phyloP scores from a whole-genome alignment of 92 coral and sea anemone species.

The Porites rus region DNA sequence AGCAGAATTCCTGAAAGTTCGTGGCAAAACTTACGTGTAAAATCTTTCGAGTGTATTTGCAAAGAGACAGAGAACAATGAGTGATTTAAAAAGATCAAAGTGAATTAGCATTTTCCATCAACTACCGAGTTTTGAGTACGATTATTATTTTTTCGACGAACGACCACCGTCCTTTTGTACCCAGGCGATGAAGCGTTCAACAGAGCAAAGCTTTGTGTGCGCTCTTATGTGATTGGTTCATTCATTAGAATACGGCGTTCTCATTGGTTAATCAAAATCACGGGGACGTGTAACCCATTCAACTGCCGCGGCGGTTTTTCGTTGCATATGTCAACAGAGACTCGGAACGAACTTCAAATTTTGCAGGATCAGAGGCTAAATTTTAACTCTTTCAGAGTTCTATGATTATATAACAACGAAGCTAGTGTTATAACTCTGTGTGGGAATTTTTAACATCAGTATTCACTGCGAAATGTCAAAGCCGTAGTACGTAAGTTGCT shows the following conservation, averaged over 20 bases:
- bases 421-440: background rate
- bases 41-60: background rate
- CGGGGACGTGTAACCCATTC: constrained; percentile 77
- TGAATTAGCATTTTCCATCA: background rate
- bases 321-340: constrained; percentile 86
- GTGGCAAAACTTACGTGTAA: background rate
- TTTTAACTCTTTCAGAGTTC: background rate
- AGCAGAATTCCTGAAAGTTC: background rate
- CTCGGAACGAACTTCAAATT: constrained; percentile 74
- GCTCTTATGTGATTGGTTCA: constrained; percentile 70
- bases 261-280: constrained; percentile 74
- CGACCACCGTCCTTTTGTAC: background rate
- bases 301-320: constrained; percentile 97
- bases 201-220: background rate
- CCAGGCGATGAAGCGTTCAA: background rate
- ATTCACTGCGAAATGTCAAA: background rate
- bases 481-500: background rate
- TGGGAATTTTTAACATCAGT: background rate
- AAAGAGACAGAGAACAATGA: background rate
- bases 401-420: background rate
- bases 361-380: constrained; percentile 11
- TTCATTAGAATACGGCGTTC: constrained; percentile 21
- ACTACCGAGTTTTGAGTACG: background rate
- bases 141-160: background rate
- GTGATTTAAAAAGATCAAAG: background rate